A percentile compares a stretch with the other conserved stretches of the same genome.
These are phyloP conservation scores for Drosophila multiciliata DNA, from an alignment of 2,888 invertebrate species.

Conservation along the genomic window DNA sequence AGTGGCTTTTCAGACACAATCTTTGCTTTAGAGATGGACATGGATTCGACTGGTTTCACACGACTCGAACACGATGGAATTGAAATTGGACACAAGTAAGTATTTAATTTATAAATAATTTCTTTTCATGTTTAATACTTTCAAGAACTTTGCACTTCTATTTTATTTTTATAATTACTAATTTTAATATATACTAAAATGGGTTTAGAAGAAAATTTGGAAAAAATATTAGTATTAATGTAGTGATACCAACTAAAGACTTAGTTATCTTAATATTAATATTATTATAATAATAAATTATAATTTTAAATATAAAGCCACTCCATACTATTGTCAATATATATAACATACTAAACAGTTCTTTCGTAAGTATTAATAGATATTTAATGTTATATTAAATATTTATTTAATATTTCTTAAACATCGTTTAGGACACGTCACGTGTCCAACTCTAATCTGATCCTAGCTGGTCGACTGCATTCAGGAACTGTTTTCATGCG, in stretches of 20 bases:
- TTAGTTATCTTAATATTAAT: neutral
- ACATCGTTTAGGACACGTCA: neutral
- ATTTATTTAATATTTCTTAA: neutral
- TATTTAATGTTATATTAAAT: neutral
- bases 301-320: neutral
- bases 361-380: neutral
- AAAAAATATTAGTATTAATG: neutral
- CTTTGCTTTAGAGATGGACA: constrained; percentile 6
- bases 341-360: neutral
- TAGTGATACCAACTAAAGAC: neutral
- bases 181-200: neutral
- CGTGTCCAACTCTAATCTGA: neutral
- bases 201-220: neutral
- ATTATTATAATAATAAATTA: neutral
- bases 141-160: neutral
- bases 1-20: constrained; percentile 48
- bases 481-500: constrained; percentile 21
- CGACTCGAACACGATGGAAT: neutral
- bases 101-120: neutral
- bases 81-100: neutral
- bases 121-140: neutral
- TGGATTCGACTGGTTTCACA: neutral
- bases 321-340: neutral
- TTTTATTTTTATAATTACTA: neutral
- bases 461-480: neutral